Evolutionary conservation across 1,140 invertebrate genomes (phyloP).

Genomic region (Drosophila nasuta): DNA sequence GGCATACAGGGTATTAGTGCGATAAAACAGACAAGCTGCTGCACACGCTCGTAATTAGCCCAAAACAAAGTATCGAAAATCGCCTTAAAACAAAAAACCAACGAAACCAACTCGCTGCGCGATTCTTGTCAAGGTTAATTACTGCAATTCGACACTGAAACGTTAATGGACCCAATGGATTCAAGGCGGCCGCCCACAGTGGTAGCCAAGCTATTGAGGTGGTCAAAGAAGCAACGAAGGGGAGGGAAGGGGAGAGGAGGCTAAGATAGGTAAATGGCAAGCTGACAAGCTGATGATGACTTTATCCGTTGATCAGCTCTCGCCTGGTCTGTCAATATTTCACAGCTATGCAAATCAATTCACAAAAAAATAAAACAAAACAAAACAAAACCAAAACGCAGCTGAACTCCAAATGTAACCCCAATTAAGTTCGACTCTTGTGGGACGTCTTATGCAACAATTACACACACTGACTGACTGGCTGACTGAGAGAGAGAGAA

Average conservation of each 20-base stretch:
- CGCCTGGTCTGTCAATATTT: constrained; percentile 32
- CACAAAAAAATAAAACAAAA: no score
- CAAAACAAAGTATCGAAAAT: constrained; percentile 40
- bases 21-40: constrained; percentile 21
- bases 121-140: constrained; percentile 49
- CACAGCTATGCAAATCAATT: constrained; percentile 39
- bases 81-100: constrained; percentile 38
- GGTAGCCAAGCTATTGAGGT: background rate
- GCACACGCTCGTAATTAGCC: constrained; percentile 40
- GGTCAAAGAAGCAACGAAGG: background rate
- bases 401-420: constrained; percentile 70
- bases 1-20: constrained; percentile 10
- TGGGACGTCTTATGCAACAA: constrained; percentile 44
- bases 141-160: constrained; percentile 39
- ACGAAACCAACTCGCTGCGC: background rate
- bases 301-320: constrained; percentile 42
- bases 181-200: constrained; percentile 44
- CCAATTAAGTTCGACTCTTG: constrained; percentile 61
- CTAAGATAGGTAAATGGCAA: background rate
- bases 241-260: background rate
- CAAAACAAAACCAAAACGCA: background rate
- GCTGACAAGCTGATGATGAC: constrained; percentile 39
- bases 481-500: background rate
- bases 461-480: constrained; percentile 9
- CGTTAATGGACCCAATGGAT: constrained; percentile 24